Evolutionary conservation across 2,113 vertebrate genomes (phyloP).

Genomic region (Platichthys flesus): DNA sequence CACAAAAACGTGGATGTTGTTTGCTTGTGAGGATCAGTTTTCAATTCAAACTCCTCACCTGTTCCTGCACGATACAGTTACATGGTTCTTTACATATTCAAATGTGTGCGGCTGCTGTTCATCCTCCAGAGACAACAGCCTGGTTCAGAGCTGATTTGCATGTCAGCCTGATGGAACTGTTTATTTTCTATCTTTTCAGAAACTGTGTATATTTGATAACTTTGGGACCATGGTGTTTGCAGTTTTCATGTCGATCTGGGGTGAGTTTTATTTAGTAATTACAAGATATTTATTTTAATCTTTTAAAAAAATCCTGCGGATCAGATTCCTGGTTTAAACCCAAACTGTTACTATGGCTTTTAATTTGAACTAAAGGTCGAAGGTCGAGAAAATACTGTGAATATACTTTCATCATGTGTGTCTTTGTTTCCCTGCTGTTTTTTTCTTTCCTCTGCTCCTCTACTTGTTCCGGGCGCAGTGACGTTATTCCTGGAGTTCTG

Average conservation of each 20-base stretch:
- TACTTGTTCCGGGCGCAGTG: slow-evolving; percentile 74
- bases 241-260: slow-evolving; percentile 95
- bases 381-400: background rate
- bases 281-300: background rate
- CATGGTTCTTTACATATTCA: background rate
- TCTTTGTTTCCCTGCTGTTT: background rate
- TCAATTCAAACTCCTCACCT: background rate
- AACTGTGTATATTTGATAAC: slow-evolving; percentile 95
- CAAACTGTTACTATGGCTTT: background rate
- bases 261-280: slow-evolving; percentile 78
- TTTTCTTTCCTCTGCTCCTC: background rate
- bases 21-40: no score
- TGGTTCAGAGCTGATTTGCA: slow-evolving; percentile 6
- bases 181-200: slow-evolving; percentile 73
- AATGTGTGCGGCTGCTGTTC: background rate
- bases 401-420: background rate
- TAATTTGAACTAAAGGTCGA: background rate
- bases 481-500: slow-evolving; percentile 95
- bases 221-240: slow-evolving; percentile 94
- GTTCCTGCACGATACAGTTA: background rate
- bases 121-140: background rate
- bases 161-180: background rate
- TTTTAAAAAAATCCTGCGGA: background rate
- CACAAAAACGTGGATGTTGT: no score
- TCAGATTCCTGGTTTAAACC: background rate